Percentiles rank a stretch among this genome's conserved stretches.
phyloP scores from a whole-genome alignment of 2,888 invertebrate species.

The Amitus sp. region DNA sequence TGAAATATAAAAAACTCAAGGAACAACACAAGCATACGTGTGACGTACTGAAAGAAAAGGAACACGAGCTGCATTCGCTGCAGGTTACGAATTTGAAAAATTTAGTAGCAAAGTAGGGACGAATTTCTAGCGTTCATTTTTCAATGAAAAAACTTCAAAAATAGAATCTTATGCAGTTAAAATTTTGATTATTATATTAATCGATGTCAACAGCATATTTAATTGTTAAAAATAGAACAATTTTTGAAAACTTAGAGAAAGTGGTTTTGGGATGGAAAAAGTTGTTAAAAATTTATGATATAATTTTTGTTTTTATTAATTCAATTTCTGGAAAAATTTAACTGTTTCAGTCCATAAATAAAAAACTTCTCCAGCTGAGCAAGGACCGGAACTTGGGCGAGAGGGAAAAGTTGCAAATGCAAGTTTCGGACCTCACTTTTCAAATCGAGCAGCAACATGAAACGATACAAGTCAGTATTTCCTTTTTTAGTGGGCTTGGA shows the following conservation, averaged over 20 bases:
- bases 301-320: too few species aligned
- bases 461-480: slow-evolving; percentile 63
- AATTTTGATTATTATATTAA: too few species aligned
- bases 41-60: slow-evolving; percentile 75
- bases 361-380: slow-evolving; percentile 75
- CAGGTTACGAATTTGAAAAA: too few species aligned
- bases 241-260: too few species aligned
- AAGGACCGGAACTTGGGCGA: slow-evolving; percentile 80
- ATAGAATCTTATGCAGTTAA: too few species aligned
- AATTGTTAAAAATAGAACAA: not conserved
- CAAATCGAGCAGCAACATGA: slow-evolving; percentile 63
- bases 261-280: too few species aligned
- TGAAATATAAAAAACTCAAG: slow-evolving; percentile 76
- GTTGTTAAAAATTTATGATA: too few species aligned
- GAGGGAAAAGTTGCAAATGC: slow-evolving; percentile 77
- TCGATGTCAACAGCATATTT: too few species aligned
- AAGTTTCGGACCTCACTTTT: slow-evolving; percentile 65
- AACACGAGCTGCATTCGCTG: slow-evolving; percentile 73
- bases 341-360: slow-evolving; percentile 71
- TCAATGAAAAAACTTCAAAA: slow-evolving; percentile 13
- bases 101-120: too few species aligned
- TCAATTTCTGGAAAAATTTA: too few species aligned
- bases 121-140: too few species aligned
- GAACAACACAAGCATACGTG: slow-evolving; percentile 72
- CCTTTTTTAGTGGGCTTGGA: not conserved